Evolutionary conservation across 2,888 invertebrate genomes (phyloP), one percentile per base, ranked within the genome.

Genomic region (Himalopsyche kuldschensis): DNA sequence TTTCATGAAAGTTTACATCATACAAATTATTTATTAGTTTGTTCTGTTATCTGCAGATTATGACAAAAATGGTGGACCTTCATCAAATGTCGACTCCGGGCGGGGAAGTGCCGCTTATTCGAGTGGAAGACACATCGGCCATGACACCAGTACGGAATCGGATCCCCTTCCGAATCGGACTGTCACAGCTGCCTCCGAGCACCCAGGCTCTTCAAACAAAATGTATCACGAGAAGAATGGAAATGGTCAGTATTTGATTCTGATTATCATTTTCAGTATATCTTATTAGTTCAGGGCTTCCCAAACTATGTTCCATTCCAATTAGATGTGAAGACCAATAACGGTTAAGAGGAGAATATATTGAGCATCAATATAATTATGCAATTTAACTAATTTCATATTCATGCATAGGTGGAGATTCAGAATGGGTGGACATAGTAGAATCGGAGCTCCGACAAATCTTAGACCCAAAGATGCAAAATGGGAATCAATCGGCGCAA

Each of bases 361-460:
- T 35, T 4, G 8, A 35, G 6, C 35, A 35, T 35, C 35, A 35
- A 8, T 6, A 35, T 0, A 41, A 41, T 15, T 41, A 15, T 41
- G 41, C 4, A 41, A 41, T 63, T 31, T 90, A 90, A 75, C 87
- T 88, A 32, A 87, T 89, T 27, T 89, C 88, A 81, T 90, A 81
- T 79, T 48, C 31, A 30, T 77, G 81, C 81, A 30, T 30, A 83
- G 82, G 15, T 20, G 85, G 86, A 87, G 95, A 95, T 87, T 93
- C 95, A 41, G 96, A 96, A 89, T 96, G 96, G 96, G 95, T 95
- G 0, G 96, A 96, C 87, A 93, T 95, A 78, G 96, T 96, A 11
- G 96, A 96, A 89, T 95, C 95, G 75, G 96, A 96, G 89, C 91
- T 96, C 30, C 92, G 96, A 24, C 95, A 95, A 89, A 96, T 96